Evolutionary conservation across 2,888 invertebrate genomes (phyloP), one percentile per base, ranked within the genome.

Genomic region (Microplitis manilae): DNA sequence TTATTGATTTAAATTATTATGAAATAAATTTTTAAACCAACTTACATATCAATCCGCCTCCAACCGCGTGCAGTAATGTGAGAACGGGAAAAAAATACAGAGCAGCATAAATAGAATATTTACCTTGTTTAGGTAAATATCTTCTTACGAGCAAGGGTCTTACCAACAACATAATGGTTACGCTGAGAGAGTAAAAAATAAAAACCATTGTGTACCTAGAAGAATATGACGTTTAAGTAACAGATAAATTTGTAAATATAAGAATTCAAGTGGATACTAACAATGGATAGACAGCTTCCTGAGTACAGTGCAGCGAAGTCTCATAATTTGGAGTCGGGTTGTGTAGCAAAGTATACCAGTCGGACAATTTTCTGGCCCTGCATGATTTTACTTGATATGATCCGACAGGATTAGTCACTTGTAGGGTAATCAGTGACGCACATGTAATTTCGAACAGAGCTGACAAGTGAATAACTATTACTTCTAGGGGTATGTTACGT

Each of bases 221-320:
- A 91, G 71, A 74, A 40, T 8, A 62, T 68, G 7, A 75, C 4
- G 20, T 4, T 17, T 9, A 9, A 62, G n/a, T 64, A 75, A 40
- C n/a, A 62, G 64, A 17, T 30, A 41, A 30, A 41, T 8, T 13
- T 17, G 59, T 17, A 38, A 62, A 17, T 6, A 4, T 17, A 6
- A 30, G 1, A n/a, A 38, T 39, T n/a, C 15, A 13, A 13, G 5
- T 50, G 13, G 38, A 41, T 71, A 93, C 95, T 93, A 93, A 98
- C 97, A 99, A 91, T 67, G 99, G 99, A 92, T 97, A 99, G 0
- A 98, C 98, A 76, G 98, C 97, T 91, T 99, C 99, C 87, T 99
- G 98, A 0, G 98, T 98, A 90, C 99, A 99, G 90, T 97, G 95
- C 74, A 98, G 90, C 17, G 95, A 95, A 79, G 94, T 93, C 77